Conservation (phyloP, 2,888 invertebrate genomes). For the Anodontia alba region DNA sequence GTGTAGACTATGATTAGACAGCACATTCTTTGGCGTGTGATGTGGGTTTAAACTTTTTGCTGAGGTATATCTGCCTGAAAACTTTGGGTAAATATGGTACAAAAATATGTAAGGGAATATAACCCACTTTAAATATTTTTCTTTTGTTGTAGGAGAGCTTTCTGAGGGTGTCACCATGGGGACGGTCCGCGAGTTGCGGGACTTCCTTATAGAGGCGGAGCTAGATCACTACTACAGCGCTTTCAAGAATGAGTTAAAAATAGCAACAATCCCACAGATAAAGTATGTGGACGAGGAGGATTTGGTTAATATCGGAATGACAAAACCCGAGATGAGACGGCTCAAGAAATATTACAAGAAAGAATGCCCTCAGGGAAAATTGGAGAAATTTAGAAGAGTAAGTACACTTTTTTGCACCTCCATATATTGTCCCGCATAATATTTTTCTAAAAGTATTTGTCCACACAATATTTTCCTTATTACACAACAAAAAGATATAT, state of each 20-base stretch:
- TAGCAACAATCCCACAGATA: constrained; percentile 86
- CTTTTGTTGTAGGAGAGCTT: constrained; percentile 6
- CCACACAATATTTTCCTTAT: too few relatives aligned
- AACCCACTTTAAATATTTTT: constrained; percentile 7
- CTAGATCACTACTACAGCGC: constrained; percentile 94
- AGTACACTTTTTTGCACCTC: too few relatives aligned
- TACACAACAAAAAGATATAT: background rate
- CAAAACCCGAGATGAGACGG: constrained; percentile 97
- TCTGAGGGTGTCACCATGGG: constrained; percentile 64
- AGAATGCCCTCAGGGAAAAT: constrained; percentile 96
- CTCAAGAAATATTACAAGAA: constrained; percentile 97
- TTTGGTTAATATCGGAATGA: constrained; percentile 95
- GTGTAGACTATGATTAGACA: background rate
- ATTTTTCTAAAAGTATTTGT: background rate
- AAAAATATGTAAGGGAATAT: background rate
- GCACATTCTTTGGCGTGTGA: background rate
- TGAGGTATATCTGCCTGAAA: background rate
- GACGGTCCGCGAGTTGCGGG: constrained; percentile 86
- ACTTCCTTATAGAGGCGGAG: constrained; percentile 97
- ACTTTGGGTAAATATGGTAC: background rate
- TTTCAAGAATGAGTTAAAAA: constrained; percentile 93
- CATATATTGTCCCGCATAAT: too few relatives aligned
- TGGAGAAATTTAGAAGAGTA: constrained; percentile 95
- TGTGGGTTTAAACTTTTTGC: background rate
- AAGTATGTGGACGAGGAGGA: constrained; percentile 98